Evolutionary conservation across 2,797 vertebrate genomes (phyloP).

Genomic region (Brachymystax lenok): DNA sequence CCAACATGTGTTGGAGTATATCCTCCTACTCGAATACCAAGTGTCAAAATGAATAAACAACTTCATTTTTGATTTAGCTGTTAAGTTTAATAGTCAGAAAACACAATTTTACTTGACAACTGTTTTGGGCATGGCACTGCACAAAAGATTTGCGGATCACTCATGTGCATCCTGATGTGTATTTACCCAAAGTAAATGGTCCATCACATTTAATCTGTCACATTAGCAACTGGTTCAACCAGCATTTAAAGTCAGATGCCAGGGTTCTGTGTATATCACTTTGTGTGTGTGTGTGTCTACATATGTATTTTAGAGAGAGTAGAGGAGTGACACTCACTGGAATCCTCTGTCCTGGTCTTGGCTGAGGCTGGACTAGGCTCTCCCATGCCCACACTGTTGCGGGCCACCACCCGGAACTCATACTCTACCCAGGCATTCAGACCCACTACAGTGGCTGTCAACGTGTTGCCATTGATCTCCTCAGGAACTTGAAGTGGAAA

Average conservation of each 20-base stretch:
- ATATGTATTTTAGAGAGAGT: neutral
- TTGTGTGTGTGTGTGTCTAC: neutral
- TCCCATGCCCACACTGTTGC: conserved; percentile 89
- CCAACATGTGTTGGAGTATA: conserved; percentile 16
- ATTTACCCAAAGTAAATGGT: conserved; percentile 41
- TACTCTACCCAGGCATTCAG: conserved; percentile 98
- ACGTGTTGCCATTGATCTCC: conserved; percentile 84
- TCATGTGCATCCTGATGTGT: conserved; percentile 34
- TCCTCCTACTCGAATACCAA: conserved; percentile 46
- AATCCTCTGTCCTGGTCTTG: conserved; percentile 94
- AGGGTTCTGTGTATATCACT: conserved; percentile 4
- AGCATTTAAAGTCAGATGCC: conserved; percentile 33
- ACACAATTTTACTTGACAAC: conserved; percentile 34
- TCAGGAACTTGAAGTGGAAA: conserved; percentile 80
- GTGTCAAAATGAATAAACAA: conserved; percentile 51
- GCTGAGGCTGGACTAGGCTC: conserved; percentile 90
- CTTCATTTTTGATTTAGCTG: conserved; percentile 23
- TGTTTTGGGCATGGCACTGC: conserved; percentile 35
- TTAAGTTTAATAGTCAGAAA: conserved; percentile 41
- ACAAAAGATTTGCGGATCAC: conserved; percentile 35
- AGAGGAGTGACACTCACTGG: conserved; percentile 79
- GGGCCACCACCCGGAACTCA: conserved; percentile 93
- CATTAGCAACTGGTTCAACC: conserved; percentile 42
- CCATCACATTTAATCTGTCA: conserved; percentile 49
- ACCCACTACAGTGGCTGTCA: conserved; percentile 88